Evolutionary conservation across 1,140 invertebrate species (phyloP), one percentile per base, ranked within the genome.

Genomic region (Reticulitermes speratus): DNA sequence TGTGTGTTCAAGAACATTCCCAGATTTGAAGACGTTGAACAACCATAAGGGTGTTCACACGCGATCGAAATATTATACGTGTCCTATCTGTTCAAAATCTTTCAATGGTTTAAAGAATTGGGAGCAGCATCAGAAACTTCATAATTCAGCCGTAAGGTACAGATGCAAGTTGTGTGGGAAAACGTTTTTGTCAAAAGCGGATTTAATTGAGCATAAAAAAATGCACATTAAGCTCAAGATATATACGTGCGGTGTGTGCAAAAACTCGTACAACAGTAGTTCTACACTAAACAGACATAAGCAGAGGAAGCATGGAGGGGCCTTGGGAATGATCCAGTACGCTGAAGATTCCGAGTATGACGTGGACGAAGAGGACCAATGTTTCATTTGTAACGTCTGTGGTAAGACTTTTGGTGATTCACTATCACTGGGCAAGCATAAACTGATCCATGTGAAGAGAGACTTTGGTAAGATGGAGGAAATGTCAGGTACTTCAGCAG

Each of bases 221-320:
- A 91, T 93, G 3, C 94, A 95, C 90, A 90, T 94, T 44, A 94
- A 94, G 87, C 91, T 94, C 5, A 95, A 95, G 88, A 93, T 94
- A 44, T 94, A 94, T 86, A 93, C 93, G 0, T 94, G 94, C 86
- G 92, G 91, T 9, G 90, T 94, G 52, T 94, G 94, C 86, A 90
- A 92, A 2, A 93, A 93, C 86, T 94, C 93, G 83, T 94, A 94
- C 87, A 93, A 93, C 86, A 93, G 92, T n/a, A 91, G 93, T 0
- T 91, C 92, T 55, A 91, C 92, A 30, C 89, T 94, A 11, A 91
- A 93, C 38, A 91, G 92, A 21, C 94, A 94, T 84, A 93, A 90
- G 23, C 88, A 89, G 14, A 90, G 88, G 12, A 88, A 89, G 0
- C 89, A 90, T 23, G 88, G 87, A 44, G 90, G 88, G 59, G 82